Conservation (phyloP, 2,797 vertebrate genomes). For the Helicolenus hilgendorfi region DNA sequence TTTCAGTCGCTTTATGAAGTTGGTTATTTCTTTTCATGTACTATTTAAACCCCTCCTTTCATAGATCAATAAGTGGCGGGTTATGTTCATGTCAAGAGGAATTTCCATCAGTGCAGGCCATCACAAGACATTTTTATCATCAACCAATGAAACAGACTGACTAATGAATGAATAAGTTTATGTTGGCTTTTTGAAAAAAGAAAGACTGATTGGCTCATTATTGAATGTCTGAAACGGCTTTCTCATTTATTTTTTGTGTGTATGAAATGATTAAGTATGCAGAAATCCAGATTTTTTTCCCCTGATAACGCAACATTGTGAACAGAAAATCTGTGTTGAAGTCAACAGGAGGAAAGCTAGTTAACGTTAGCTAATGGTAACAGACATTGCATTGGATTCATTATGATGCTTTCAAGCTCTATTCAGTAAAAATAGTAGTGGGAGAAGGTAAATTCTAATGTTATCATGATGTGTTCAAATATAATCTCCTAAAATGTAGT, state of each 20-base stretch:
- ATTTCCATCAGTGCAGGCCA: constrained; percentile 12
- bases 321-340: no score
- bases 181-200: constrained; percentile 35
- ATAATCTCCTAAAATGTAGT: no score
- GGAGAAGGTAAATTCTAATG: no score
- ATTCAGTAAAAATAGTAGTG: no score
- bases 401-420: no score
- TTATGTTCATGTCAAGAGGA: constrained; percentile 8
- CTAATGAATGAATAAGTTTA: constrained; percentile 29
- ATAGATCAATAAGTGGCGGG: constrained; percentile 34
- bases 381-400: no score
- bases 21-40: constrained; percentile 48
- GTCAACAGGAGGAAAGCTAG: no score
- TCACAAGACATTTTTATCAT: constrained; percentile 26
- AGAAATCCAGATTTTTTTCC: background rate
- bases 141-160: constrained; percentile 25
- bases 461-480: no score
- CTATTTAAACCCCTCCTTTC: constrained; percentile 28
- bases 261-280: background rate
- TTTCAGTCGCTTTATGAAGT: constrained; percentile 12
- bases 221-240: constrained; percentile 17
- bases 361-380: no score
- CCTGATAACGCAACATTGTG: no score
- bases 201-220: constrained; percentile 19
- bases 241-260: background rate